Percentiles rank a stretch among this genome's conserved stretches.
Conservation (phyloP, 2,888 invertebrate genomes). For the Rugalucina vietnamica region DNA sequence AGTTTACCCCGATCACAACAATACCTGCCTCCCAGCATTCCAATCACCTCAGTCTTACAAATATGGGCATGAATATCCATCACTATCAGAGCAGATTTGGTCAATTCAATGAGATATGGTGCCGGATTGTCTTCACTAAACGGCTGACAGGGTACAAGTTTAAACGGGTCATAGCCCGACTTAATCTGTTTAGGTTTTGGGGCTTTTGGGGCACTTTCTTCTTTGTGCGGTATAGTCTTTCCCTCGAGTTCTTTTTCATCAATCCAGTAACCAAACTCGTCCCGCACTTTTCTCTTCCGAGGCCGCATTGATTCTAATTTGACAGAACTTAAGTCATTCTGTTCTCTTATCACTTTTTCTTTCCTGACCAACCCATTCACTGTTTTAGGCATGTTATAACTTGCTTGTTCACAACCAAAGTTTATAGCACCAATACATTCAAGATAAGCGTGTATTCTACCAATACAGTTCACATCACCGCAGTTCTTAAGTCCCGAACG, state of each 20-base stretch:
- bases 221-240: slow-evolving; percentile 79
- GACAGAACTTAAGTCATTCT: slow-evolving; percentile 43
- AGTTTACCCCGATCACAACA: slow-evolving; percentile 82
- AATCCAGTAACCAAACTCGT: slow-evolving; percentile 79
- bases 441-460: slow-evolving; percentile 87
- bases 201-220: background rate
- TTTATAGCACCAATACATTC: slow-evolving; percentile 88
- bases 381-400: slow-evolving; percentile 73
- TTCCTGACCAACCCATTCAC: slow-evolving; percentile 29
- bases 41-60: slow-evolving; percentile 90
- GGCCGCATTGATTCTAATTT: slow-evolving; percentile 75
- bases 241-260: slow-evolving; percentile 79
- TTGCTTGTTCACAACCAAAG: slow-evolving; percentile 85
- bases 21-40: slow-evolving; percentile 88
- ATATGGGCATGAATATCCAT: slow-evolving; percentile 90
- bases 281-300: slow-evolving; percentile 77
- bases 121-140: slow-evolving; percentile 88
- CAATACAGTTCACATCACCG: slow-evolving; percentile 88
- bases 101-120: slow-evolving; percentile 87
- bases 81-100: slow-evolving; percentile 87
- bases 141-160: slow-evolving; percentile 87
- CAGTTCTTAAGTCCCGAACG: slow-evolving; percentile 87
- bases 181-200: slow-evolving; percentile 42
- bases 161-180: slow-evolving; percentile 83
- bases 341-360: slow-evolving; percentile 60